phyloP scores from a whole-genome alignment of 2,888 invertebrate species.

The Oeneis ivallda region DNA sequence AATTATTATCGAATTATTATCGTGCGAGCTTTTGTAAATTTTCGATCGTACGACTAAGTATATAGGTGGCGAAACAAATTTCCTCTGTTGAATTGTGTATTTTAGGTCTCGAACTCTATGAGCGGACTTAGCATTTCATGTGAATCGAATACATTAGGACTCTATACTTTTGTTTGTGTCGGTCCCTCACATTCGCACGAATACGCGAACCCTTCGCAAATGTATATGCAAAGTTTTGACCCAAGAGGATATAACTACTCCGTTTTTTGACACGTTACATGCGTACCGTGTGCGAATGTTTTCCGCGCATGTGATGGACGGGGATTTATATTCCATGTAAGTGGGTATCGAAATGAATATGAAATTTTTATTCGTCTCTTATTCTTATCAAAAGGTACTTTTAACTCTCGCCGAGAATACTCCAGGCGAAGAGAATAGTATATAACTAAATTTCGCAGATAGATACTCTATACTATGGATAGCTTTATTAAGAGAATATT shows the following conservation, averaged over 20 bases:
- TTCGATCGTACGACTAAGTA: slow-evolving; percentile 26
- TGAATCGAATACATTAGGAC: background rate
- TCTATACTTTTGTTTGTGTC: background rate
- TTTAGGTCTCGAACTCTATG: slow-evolving; percentile 49
- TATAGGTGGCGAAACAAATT: slow-evolving; percentile 25
- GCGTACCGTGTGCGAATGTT: too few relatives aligned
- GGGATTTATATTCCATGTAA: too few relatives aligned
- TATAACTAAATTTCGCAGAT: background rate
- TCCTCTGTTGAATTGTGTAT: slow-evolving; percentile 54
- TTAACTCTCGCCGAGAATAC: slow-evolving; percentile 5
- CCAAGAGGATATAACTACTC: too few relatives aligned
- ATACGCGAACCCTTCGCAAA: too few relatives aligned
- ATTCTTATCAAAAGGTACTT: slow-evolving; percentile 7
- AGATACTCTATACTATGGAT: too few relatives aligned
- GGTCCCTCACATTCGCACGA: too few relatives aligned
- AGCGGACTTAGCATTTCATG: slow-evolving; percentile 11
- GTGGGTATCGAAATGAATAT: background rate
- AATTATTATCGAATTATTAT: slow-evolving; percentile 50
- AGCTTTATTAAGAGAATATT: too few relatives aligned
- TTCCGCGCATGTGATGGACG: background rate
- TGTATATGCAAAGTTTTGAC: too few relatives aligned
- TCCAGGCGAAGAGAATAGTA: background rate
- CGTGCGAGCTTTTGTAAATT: slow-evolving; percentile 49
- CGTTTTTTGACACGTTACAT: too few relatives aligned
- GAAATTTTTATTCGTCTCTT: slow-evolving; percentile 14